Evolutionary conservation across 2,113 vertebrate species (phyloP).

Genomic region (Anhinga rufa): DNA sequence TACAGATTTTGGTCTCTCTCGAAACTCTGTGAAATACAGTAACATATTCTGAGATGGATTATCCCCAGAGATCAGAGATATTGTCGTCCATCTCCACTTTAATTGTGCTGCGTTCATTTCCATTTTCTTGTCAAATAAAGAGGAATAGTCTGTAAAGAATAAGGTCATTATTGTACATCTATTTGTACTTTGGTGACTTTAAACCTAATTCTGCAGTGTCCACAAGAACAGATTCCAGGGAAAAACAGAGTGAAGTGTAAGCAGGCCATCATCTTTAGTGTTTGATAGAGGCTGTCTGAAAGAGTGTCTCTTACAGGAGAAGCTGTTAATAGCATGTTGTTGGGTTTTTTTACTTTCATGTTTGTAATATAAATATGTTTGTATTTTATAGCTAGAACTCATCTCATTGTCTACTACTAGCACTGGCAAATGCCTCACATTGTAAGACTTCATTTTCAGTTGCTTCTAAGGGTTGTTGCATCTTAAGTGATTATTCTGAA

Average conservation of each 20-base stretch:
- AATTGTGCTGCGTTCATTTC: background rate
- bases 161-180: background rate
- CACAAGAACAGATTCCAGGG: background rate
- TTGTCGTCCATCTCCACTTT: background rate
- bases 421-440: background rate
- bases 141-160: background rate
- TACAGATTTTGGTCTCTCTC: background rate
- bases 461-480: background rate
- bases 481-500: background rate
- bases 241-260: background rate
- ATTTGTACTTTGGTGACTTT: background rate
- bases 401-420: background rate
- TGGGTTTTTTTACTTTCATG: background rate
- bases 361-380: background rate
- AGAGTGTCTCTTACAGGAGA: background rate
- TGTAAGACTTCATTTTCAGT: background rate
- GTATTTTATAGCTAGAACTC: background rate
- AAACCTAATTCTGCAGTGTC: background rate
- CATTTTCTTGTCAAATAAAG: background rate
- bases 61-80: background rate
- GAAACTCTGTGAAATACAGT: background rate
- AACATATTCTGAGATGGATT: background rate
- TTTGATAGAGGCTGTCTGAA: background rate
- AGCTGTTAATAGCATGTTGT: background rate
- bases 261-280: background rate